A percentile compares a stretch with the other conserved stretches of the same genome.
These are phyloP conservation scores for Genyomyrus donnyi DNA, from an alignment of 2,113 vertebrate genomes.

Conservation along the genomic window DNA sequence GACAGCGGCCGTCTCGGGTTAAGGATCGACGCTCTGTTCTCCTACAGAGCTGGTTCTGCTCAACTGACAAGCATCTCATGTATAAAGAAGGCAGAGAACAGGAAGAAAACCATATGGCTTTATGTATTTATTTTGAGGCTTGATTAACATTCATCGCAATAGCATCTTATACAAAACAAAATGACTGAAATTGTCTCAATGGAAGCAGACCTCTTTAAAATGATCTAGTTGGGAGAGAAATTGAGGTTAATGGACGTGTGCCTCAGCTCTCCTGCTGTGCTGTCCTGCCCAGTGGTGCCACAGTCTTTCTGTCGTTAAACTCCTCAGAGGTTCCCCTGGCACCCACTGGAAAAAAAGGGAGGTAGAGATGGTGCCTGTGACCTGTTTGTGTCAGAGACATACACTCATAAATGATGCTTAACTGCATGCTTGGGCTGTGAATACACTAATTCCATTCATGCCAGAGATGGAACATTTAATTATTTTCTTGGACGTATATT, in stretches of 20 bases:
- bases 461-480: background rate
- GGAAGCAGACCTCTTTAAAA: background rate
- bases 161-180: background rate
- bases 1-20: background rate
- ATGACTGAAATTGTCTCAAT: background rate
- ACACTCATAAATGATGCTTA: background rate
- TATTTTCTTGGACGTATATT: background rate
- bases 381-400: background rate
- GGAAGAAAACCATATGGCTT: background rate
- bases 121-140: background rate
- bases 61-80: background rate
- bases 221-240: background rate
- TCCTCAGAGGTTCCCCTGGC: background rate
- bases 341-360: background rate
- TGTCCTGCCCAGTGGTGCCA: no score
- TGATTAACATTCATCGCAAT: background rate
- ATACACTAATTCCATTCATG: background rate
- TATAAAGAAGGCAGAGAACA: background rate
- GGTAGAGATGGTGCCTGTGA: background rate
- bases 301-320: no score
- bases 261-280: background rate
- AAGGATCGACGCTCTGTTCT: background rate
- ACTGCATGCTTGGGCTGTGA: background rate
- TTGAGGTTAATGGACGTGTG: background rate
- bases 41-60: background rate